These are phyloP conservation scores for Anhinga anhinga DNA, from an alignment of 2,113 vertebrate species.

Conservation along the genomic window DNA sequence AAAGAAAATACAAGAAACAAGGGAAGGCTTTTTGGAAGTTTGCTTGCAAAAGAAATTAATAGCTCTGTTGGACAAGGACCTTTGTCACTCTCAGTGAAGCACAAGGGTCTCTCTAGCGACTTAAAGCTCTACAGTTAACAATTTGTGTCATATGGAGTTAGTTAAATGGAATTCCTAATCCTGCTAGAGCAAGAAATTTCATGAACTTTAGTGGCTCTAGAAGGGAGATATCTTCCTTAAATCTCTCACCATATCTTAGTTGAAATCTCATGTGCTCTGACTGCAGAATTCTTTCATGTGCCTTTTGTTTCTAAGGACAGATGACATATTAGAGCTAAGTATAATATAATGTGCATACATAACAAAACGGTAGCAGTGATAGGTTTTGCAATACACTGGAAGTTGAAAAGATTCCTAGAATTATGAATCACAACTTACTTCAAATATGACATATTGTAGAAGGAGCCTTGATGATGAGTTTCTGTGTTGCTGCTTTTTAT, in stretches of 20 bases:
- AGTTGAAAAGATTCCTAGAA: background rate
- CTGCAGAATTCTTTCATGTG: background rate
- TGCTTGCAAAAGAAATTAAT: background rate
- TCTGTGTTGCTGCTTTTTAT: background rate
- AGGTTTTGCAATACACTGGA: background rate
- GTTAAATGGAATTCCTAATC: background rate
- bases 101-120: background rate
- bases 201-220: background rate
- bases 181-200: background rate
- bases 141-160: background rate
- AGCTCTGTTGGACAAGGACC: background rate
- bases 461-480: background rate
- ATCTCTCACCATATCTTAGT: background rate
- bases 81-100: background rate
- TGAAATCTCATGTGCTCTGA: background rate
- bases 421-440: background rate
- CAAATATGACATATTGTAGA: background rate
- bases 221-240: background rate
- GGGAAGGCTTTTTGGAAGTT: conserved; percentile 18
- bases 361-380: background rate
- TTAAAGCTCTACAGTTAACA: background rate
- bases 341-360: background rate
- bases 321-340: background rate
- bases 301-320: background rate
- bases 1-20: conserved; percentile 20